Conservation (phyloP, 2,113 vertebrate species). For the Rhynchomys soricoides region DNA sequence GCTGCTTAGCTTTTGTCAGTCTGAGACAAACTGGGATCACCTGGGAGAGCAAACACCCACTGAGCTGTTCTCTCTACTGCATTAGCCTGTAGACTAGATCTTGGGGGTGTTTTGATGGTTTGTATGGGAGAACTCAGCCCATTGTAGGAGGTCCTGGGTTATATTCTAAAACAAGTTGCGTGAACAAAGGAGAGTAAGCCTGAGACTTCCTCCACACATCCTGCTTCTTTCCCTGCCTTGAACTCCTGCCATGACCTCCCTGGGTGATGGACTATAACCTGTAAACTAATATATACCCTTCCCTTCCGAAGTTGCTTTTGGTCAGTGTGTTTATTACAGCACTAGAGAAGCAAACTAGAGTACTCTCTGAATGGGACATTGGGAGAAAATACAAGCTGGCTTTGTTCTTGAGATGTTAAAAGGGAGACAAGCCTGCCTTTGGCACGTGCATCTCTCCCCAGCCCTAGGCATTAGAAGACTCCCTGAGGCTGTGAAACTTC, state of each 20-base stretch:
- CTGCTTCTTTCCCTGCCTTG: background rate
- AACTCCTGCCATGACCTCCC: background rate
- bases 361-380: slow-evolving; percentile 63
- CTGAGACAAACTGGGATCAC: background rate
- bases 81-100: background rate
- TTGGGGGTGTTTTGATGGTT: background rate
- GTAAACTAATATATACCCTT: background rate
- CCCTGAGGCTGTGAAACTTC: background rate
- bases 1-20: background rate
- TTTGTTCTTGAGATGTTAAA: slow-evolving; percentile 66
- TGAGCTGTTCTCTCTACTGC: background rate
- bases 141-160: background rate
- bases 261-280: background rate
- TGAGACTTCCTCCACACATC: background rate
- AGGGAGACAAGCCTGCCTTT: background rate
- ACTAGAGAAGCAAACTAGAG: background rate
- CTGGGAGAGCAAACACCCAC: background rate
- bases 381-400: slow-evolving; percentile 26
- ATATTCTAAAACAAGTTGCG: background rate
- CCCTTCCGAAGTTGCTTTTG: background rate
- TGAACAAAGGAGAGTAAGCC: background rate
- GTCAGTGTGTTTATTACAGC: background rate
- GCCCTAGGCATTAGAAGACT: background rate
- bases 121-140: background rate
- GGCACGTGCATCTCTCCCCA: background rate